Evolutionary conservation across 2,888 invertebrate genomes (phyloP), one percentile per base, ranked within the genome.

Genomic region (Aleiodes leptofemur): DNA sequence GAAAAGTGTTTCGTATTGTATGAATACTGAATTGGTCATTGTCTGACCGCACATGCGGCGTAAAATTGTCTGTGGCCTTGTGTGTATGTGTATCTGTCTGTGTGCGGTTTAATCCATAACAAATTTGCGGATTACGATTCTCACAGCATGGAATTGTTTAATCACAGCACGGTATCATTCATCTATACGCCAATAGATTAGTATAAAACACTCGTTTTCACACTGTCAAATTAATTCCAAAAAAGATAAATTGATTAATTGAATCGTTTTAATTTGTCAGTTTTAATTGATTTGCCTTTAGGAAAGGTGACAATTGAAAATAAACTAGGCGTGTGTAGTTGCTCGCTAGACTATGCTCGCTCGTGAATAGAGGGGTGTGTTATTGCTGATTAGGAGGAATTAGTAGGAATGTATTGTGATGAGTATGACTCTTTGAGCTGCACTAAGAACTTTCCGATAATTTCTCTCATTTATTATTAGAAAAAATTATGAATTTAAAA

Each of bases 121-220:
- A 86, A 87, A 88, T 87, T 87, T 87, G 86, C 86, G 86, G 87
- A 88, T 87, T 88, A 86, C 85, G 83, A 69, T 48, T 69, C 83
- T 84, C 87, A 76, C 86, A 87, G 88, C 87, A 82, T 86, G 86
- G 43, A 86, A 87, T 87, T 87, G 85, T 87, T 86, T 86, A 86
- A 86, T 86, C 87, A 83, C 85, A 83, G 83, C 83, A 81, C 85
- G 83, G 80, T 82, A 82, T 85, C 82, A 83, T 84, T 83, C 83
- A 84, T 85, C 83, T 83, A 84, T 34, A 43, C 43, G 4, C 9
- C 43, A 9, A 43, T 43, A 11, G 11, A 43, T 3, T 8, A 9
- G 43, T 43, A 8, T 43, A 9, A 43, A 9, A 43, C 43, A 43
- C 43, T 43, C 43, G 9, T 43, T 43, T 43, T 43, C 43, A 43